phyloP scores from a whole-genome alignment of 2,113 vertebrate genomes.

The Macheiramphus alcinus region DNA sequence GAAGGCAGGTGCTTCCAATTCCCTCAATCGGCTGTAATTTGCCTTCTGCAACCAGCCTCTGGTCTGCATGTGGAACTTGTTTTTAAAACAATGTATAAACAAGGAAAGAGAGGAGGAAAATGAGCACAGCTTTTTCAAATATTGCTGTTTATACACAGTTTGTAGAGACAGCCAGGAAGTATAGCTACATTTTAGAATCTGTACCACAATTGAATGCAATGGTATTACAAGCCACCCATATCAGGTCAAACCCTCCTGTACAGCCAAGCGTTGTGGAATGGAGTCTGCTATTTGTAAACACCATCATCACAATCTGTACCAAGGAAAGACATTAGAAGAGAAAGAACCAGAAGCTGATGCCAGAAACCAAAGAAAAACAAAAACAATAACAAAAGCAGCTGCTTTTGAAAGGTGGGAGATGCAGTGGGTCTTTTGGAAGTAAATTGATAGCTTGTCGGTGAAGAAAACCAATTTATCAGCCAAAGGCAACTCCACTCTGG shows the following conservation, averaged over 20 bases:
- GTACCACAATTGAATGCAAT: background rate
- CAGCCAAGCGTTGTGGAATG: background rate
- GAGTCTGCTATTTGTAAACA: background rate
- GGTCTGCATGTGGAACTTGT: background rate
- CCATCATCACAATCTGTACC: background rate
- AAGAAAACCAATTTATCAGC: background rate
- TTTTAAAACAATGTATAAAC: background rate
- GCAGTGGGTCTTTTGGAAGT: background rate
- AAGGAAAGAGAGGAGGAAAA: background rate
- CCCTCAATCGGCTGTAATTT: background rate
- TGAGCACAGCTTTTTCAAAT: background rate
- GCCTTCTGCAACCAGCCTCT: background rate
- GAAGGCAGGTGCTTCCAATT: conserved; percentile 10
- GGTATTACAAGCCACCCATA: background rate
- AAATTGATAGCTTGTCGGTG: background rate
- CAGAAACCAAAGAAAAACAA: background rate
- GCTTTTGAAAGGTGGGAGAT: background rate
- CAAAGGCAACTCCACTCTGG: background rate
- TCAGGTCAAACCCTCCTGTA: background rate
- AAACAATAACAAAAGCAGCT: background rate
- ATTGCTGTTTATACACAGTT: background rate
- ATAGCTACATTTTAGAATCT: background rate
- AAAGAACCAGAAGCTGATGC: background rate
- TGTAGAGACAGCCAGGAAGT: background rate
- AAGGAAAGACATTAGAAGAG: background rate